Evolutionary conservation across 2,113 vertebrate species (phyloP), one percentile per base, ranked within the genome.

Genomic region (Aldabrachelys gigantea): DNA sequence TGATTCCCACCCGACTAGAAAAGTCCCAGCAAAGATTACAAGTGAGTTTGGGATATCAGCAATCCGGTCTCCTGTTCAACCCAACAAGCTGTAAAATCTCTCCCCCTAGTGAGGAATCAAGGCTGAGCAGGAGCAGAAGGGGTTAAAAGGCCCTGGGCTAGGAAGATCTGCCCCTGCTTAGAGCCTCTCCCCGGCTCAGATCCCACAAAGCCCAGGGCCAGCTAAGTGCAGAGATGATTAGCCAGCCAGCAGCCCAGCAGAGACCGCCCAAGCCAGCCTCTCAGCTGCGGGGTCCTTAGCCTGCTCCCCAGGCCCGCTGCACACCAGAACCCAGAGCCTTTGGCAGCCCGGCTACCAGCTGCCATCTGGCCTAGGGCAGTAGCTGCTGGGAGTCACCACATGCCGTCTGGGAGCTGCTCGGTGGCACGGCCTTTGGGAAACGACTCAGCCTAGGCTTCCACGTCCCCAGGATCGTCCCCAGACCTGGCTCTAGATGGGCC

Each of bases 181-280:
- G 62, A 17, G 62, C 31, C 31, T 17, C 62, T 69, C 31, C 35
- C 31, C 14, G 1, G 4, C 62, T 62, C 62, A 35, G 31, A 16
- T 65, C 59, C 59, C 59, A 13, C 29, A 35, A 29, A 31, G 59
- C 59, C 27, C 12, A 62, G 29, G 13, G 12, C 59, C 1, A 6
- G 56, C 24, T 31, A 16, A n/a, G 22, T 5, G 2, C 59, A 4
- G 3, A 35, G 56, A 0, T 4, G 21, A 38, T 16, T 29, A 38
- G 90, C 85, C 8, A 65, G 35, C 44, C n/a, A 49, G 80, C 83
- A 27, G 24, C 59, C 44, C 54, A 10, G 16, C 0, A 1, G 44
- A 0, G 21, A 72, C 35, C 9, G 3, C 19, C n/a, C 35, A 38
- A 38, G 69, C 69, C 69, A 41, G 22, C 38, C 72, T 75, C n/a